Base-by-base conservation (phyloP, 1,140 invertebrate species). In the Zaprionus lachaisei region DNA sequence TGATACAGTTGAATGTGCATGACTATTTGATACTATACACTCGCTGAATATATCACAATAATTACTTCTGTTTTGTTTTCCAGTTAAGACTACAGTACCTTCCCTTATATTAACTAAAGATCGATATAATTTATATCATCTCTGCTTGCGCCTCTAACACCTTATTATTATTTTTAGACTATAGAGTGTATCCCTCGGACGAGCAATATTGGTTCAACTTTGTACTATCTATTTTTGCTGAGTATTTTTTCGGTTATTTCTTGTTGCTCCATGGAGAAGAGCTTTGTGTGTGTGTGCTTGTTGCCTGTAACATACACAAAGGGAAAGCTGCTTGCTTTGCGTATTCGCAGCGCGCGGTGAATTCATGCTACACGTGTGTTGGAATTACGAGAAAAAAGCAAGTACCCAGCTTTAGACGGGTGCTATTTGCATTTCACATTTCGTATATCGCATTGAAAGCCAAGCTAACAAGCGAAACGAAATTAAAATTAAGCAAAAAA, bases 351-450 rank as follows among this genome's bases (percentile, higher is more conserved):
- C 9, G 14, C 17, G 44, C 34, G 20, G 7, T 49, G 49, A 37
- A 61, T 58, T 51, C 41, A 64, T 38, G 24, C 44, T 28, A 37
- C 20, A 68, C 38, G 24, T 31, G 17, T 17, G 41, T n/a, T 47
- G 41, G 41, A 47, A 47, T 47, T 47, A 26, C 17, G 47, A 57
- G 58, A 79, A 60, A 72, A 78, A 67, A 80, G 75, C 81, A 89
- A 89, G 83, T 87, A 84, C 83, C 84, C 84, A 81, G 84, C 84
- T 87, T 75, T 87, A 80, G 80, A 80, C 72, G 89, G 83, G 73
- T 89, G 84, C 77, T 62, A 83, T 80, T 81, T 83, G 81, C 77
- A 83, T 84, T 78, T 80, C 58, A 57, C 38, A 67, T 57, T 57
- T 67, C 54, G 64, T 57, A 67, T 49, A 47, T 67, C 26, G 65